A percentile compares a stretch with the other conserved stretches of the same genome.
These are phyloP conservation scores for Rotaria magnacalcarata DNA, from an alignment of 2,888 invertebrate genomes.

Conservation along the genomic window DNA sequence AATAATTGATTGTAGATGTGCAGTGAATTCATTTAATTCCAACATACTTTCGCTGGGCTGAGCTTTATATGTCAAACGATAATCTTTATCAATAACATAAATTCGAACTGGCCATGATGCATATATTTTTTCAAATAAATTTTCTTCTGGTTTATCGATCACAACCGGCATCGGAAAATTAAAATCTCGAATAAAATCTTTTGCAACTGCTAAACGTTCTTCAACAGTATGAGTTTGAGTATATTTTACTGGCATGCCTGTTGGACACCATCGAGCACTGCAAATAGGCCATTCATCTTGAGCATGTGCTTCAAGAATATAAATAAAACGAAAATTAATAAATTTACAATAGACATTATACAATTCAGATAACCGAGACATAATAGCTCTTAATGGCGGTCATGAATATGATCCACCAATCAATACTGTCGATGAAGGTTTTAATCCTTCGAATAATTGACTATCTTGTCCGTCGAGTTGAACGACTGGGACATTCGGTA, in stretches of 20 bases:
- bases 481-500: neutral
- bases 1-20: neutral
- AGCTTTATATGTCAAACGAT: neutral
- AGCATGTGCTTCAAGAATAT: slow-evolving; percentile 27
- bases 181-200: slow-evolving; percentile 28
- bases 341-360: neutral
- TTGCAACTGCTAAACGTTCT: neutral
- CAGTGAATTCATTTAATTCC: neutral
- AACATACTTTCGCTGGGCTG: neutral
- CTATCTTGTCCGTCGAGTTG: neutral
- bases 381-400: slow-evolving; percentile 33
- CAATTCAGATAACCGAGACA: neutral
- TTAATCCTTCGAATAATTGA: slow-evolving; percentile 7
- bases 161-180: neutral
- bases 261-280: slow-evolving; percentile 9
- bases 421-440: neutral
- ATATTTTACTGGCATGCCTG: neutral
- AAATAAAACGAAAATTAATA: neutral
- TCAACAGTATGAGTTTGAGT: slow-evolving; percentile 15
- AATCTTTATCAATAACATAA: neutral
- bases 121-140: slow-evolving; percentile 16
- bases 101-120: neutral
- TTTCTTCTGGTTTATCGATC: neutral
- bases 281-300: slow-evolving; percentile 32
- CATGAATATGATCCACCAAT: slow-evolving; percentile 30